Evolutionary conservation across 2,113 vertebrate genomes (phyloP), one percentile per base, ranked within the genome.

Genomic region (Ciconia maguari): DNA sequence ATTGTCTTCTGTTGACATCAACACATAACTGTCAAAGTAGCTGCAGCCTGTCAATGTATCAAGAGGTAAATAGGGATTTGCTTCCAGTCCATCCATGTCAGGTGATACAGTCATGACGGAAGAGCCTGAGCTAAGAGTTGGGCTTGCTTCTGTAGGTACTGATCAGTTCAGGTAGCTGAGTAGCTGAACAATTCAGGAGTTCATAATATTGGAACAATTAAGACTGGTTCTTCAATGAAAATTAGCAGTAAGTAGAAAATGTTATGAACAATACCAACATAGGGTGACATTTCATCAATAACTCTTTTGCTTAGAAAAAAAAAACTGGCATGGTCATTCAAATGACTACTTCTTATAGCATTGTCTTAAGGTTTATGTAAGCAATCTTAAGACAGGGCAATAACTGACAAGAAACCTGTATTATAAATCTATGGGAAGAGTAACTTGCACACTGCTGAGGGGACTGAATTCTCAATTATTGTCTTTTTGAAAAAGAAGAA

Each of bases 241-340:
- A 87, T 55, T 21, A 54, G 15, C 52, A 78, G 11, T 71, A 84
- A 51, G 2, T 51, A 87, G 64, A 54, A 81, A 84, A 64, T 21
- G 5, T 81, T 77, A 55, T 9, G 52, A 71, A 77, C 22, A 83
- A 81, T 79, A 78, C 74, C 88, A 93, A 91, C 92, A 96, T 94
- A 97, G n/a, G 61, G 92, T 97, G 95, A 94, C 94, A 95, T 96
- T 97, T 97, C 93, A 96, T 97, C 93, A 96, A 27, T 96, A 95
- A 89, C 54, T 91, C 71, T 94, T 97, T 79, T 93, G 70, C 87
- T 95, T 90, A 86, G 71, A 90, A 76, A 78, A 66, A 66, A 75
- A 77, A n/a, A 90, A 19, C 22, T 75, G 24, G 18, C 1, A 1
- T 55, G 36, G 20, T 79, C n/a, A n/a, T 92, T 72, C 32, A 87